phyloP scores from a whole-genome alignment of 2,113 vertebrate genomes.

The Chiloscyllium plagiosum region DNA sequence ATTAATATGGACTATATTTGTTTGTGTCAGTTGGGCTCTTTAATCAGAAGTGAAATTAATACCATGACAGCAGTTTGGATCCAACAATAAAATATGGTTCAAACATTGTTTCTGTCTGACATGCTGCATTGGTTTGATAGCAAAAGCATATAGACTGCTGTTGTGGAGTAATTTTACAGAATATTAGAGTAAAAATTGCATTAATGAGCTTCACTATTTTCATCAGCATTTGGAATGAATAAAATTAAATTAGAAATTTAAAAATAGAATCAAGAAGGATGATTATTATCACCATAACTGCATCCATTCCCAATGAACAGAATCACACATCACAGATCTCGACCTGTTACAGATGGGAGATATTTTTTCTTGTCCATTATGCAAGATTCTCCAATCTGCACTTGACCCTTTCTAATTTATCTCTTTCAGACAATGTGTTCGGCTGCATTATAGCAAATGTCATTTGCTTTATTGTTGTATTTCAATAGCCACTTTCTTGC shows the following conservation, averaged over 20 bases:
- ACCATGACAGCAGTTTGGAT: slow-evolving; percentile 68
- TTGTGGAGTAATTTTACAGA: background rate
- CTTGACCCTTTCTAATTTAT: slow-evolving; percentile 35
- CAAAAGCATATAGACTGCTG: background rate
- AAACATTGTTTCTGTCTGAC: slow-evolving; percentile 81
- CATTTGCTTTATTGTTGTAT: slow-evolving; percentile 33
- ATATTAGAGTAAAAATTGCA: background rate
- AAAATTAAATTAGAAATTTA: slow-evolving; percentile 1
- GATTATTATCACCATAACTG: too few relatives aligned
- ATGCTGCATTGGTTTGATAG: background rate
- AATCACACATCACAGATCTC: background rate
- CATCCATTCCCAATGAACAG: background rate
- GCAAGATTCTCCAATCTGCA: background rate
- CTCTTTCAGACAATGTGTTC: slow-evolving; percentile 25
- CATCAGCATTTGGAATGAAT: background rate
- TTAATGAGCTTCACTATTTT: background rate
- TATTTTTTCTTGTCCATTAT: background rate
- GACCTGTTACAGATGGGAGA: background rate
- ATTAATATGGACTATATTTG: background rate
- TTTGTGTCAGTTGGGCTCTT: slow-evolving; percentile 41
- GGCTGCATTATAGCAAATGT: background rate
- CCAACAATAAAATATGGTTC: slow-evolving; percentile 67
- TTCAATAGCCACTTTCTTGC: slow-evolving; percentile 34
- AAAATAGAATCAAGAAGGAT: background rate
- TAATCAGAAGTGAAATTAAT: slow-evolving; percentile 78